phyloP scores from a whole-genome alignment of 92 coral and sea anemone species.

The Pocillopora grandis region DNA sequence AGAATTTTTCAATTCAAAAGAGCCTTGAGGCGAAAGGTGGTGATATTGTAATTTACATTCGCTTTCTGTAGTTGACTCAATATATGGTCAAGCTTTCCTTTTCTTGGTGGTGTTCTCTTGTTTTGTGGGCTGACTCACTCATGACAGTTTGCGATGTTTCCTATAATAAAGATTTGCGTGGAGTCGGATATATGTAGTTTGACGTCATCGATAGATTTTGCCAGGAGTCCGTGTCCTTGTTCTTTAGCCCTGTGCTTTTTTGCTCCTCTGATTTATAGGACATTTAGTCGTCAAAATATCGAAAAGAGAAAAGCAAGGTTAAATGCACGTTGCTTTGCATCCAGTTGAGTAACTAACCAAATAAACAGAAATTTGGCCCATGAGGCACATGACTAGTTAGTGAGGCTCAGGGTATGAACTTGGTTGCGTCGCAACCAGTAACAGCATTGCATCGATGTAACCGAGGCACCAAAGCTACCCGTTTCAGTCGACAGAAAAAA shows the following conservation, averaged over 20 bases:
- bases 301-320: not conserved
- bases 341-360: not conserved
- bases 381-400: not conserved
- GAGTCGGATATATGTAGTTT: slow-evolving; percentile 40
- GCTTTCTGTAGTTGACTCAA: slow-evolving; percentile 27
- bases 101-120: not conserved
- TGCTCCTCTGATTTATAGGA: not conserved
- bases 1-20: slow-evolving; percentile 41
- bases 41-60: slow-evolving; percentile 42
- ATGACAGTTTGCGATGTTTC: slow-evolving; percentile 31
- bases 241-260: not conserved
- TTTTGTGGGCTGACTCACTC: slow-evolving; percentile 31
- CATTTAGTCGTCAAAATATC: not conserved
- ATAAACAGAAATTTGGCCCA: not conserved
- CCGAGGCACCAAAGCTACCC: not conserved
- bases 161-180: slow-evolving; percentile 35
- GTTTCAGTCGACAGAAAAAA: not conserved
- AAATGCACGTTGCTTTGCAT: not conserved
- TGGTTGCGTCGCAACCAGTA: slow-evolving; percentile 48
- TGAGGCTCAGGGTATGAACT: not conserved
- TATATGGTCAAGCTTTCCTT: slow-evolving; percentile 21
- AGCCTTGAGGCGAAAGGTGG: slow-evolving; percentile 43
- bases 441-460: slow-evolving; percentile 11
- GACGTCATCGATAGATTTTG: slow-evolving; percentile 44
- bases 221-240: not conserved